Conservation (phyloP, 2,113 vertebrate species). For the Nycticebus coucang region DNA sequence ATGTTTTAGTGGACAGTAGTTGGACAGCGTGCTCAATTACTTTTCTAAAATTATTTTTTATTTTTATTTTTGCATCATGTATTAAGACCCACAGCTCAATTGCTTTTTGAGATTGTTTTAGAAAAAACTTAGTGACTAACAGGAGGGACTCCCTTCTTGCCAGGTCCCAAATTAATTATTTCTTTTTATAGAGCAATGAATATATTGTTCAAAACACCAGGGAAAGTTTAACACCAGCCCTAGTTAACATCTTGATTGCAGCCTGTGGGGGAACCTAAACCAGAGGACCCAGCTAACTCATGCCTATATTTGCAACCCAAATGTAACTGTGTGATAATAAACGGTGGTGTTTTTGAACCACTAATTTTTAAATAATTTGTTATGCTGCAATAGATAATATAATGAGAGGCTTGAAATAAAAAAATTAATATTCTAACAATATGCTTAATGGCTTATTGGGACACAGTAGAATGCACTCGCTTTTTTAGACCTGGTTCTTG, state of each 20-base stretch:
- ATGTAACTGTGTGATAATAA: neutral
- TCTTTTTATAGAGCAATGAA: neutral
- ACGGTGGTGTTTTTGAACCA: constrained; percentile 14
- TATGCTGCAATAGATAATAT: neutral
- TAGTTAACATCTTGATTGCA: neutral
- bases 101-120: neutral
- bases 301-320: neutral
- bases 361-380: neutral
- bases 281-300: neutral
- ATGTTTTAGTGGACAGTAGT: neutral
- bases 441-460: neutral
- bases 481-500: neutral
- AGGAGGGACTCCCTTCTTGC: neutral
- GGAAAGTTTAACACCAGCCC: neutral
- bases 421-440: neutral
- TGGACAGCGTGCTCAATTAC: neutral
- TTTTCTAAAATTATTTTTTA: neutral
- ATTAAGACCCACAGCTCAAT: neutral
- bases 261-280: neutral
- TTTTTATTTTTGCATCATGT: too few relatives aligned
- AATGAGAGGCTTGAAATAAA: neutral
- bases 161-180: neutral
- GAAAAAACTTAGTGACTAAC: neutral
- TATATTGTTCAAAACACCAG: neutral
- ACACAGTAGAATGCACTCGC: neutral